These are phyloP conservation scores for Melanargia galathea DNA, from an alignment of 2,888 invertebrate species.

Conservation along the genomic window DNA sequence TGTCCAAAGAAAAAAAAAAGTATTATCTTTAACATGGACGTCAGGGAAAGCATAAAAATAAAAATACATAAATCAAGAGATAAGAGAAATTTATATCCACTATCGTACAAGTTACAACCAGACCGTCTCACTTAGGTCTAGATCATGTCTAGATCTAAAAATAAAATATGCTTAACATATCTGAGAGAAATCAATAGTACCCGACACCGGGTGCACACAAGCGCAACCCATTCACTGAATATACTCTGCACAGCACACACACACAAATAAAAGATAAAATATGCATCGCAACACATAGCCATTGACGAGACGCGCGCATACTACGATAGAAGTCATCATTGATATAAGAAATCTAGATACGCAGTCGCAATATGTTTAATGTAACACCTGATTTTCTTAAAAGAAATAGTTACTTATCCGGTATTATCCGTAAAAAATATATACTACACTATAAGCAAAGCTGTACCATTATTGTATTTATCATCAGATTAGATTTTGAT, in stretches of 20 bases:
- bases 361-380: neutral
- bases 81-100: constrained; percentile 15
- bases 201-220: constrained; percentile 52
- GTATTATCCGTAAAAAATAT: no score
- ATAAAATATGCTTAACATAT: constrained; percentile 42
- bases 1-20: no score
- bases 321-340: constrained; percentile 22
- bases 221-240: constrained; percentile 68
- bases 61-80: constrained; percentile 10
- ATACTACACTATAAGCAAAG: no score
- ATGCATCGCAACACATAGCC: constrained; percentile 52
- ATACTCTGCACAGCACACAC: constrained; percentile 52
- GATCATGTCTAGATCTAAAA: constrained; percentile 40
- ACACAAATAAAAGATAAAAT: constrained; percentile 42
- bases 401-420: no score
- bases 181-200: constrained; percentile 60
- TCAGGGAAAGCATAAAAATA: constrained; percentile 9
- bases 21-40: no score
- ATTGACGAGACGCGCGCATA: constrained; percentile 54
- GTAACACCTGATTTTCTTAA: no score
- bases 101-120: constrained; percentile 4
- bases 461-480: no score
- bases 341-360: neutral
- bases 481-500: no score
- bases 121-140: constrained; percentile 31